Conservation (phyloP, 1,140 invertebrate genomes). For the Formica exsecta region DNA sequence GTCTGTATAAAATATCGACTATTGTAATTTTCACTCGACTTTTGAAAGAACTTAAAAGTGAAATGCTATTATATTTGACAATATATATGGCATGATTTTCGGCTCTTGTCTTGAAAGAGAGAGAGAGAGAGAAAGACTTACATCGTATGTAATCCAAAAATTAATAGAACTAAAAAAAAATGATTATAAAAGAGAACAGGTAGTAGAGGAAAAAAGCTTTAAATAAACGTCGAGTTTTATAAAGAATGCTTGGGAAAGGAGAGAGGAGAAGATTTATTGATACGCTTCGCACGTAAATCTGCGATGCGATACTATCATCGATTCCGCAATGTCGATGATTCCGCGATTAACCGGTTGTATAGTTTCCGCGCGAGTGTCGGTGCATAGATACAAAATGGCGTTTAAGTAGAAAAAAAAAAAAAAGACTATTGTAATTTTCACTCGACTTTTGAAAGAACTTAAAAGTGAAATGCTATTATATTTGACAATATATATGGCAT, state of each 20-base stretch:
- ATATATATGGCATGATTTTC: neutral
- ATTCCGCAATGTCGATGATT: too few relatives aligned
- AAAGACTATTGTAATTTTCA: slow-evolving; percentile 12
- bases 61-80: neutral
- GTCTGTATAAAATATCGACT: neutral
- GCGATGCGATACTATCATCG: too few relatives aligned
- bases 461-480: neutral
- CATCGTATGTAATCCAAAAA: neutral
- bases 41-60: slow-evolving; percentile 9
- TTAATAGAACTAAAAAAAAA: neutral
- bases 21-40: slow-evolving; percentile 15
- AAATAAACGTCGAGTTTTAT: neutral
- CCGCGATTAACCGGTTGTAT: too few relatives aligned
- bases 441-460: slow-evolving; percentile 12
- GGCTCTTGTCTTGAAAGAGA: neutral
- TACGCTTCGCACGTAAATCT: too few relatives aligned
- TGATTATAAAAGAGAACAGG: neutral
- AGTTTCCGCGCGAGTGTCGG: too few relatives aligned
- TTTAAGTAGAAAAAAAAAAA: too few relatives aligned
- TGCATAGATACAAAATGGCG: too few relatives aligned
- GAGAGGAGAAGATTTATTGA: neutral
- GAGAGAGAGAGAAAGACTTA: neutral
- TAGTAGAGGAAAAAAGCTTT: neutral
- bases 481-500: neutral
- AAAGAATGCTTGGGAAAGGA: neutral